Evolutionary conservation across 2,888 invertebrate species (phyloP), one percentile per base, ranked within the genome.

Genomic region (Ommatoiulus sabulosus): DNA sequence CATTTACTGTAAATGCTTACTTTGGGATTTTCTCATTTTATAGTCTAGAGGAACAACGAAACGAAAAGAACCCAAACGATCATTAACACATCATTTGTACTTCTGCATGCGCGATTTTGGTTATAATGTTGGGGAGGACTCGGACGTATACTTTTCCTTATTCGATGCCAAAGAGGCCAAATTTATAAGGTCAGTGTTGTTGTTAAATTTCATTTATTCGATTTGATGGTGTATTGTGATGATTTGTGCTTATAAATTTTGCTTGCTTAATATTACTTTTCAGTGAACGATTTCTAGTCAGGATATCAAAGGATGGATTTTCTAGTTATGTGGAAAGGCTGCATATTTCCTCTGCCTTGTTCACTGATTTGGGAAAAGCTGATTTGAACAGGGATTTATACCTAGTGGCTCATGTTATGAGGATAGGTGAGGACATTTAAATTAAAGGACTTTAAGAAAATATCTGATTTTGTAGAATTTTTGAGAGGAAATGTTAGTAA

Each of bases 21-120:
- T 12, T 43, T 43, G 10, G 12, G 0, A 89, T 86, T 87, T 44
- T 35, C 10, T 24, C 7, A 44, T 88, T 88, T 20, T 86, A 35
- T 52, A 89, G 85, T 44, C 85, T 46, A 44, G 95, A 87, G 95
- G 95, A 5, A 95, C 95, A 0, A 92, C 95, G 84, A 93, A 93
- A 89, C 93, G 94, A 88, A 94, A 94, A 91, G 94, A 91, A 87
- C 84, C 89, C 4, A 89, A 90, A 63, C 86, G 89, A 91, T 94
- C 94, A 1, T 93, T 95, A 63, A 95, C 95, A 0, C 96, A 96
- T 92, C 96, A 98, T 93, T 94, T 98, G 48, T 95, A 97, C 93
- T 96, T 97, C 92, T 96, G 96, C 92, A 96, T 97, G 95, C 94
- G 97, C 20, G 97, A 97, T 92, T 97, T 97, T 92, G 97, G 97